These are phyloP conservation scores for Podotricha telesiphe DNA, from an alignment of 2,888 invertebrate species.

Conservation along the genomic window DNA sequence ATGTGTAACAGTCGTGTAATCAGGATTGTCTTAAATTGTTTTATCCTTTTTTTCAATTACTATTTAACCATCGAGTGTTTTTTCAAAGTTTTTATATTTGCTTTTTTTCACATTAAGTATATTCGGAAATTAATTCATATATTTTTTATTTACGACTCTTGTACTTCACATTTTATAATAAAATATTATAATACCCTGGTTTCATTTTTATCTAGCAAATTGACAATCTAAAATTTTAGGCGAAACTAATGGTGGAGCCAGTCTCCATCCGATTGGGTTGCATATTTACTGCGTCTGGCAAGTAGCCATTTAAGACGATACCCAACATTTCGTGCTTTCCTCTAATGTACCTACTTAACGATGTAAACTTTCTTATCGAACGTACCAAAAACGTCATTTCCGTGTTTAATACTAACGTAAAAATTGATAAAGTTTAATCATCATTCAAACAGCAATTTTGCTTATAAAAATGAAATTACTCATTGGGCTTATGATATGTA, in stretches of 20 bases:
- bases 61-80: too few species aligned
- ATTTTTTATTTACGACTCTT: not conserved
- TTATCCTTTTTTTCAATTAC: too few species aligned
- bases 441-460: not conserved
- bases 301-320: slow-evolving; percentile 71
- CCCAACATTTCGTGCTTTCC: slow-evolving; percentile 78
- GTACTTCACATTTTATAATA: not conserved
- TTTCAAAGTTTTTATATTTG: too few species aligned
- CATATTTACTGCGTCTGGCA: slow-evolving; percentile 79
- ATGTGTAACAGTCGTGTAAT: too few species aligned
- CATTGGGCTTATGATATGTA: too few species aligned
- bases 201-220: slow-evolving; percentile 67
- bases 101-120: not conserved
- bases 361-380: slow-evolving; percentile 80
- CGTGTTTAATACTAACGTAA: slow-evolving; percentile 64
- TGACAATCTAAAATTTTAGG: slow-evolving; percentile 56
- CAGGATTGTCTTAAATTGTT: too few species aligned
- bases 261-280: slow-evolving; percentile 70
- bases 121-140: too few species aligned
- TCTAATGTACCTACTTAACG: slow-evolving; percentile 80
- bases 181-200: slow-evolving; percentile 25
- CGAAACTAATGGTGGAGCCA: slow-evolving; percentile 62
- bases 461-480: not conserved
- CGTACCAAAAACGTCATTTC: slow-evolving; percentile 68
- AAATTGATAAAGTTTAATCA: slow-evolving; percentile 43